Evolutionary conservation across 2,888 invertebrate genomes (phyloP).

Genomic region (Ceramica pisi): DNA sequence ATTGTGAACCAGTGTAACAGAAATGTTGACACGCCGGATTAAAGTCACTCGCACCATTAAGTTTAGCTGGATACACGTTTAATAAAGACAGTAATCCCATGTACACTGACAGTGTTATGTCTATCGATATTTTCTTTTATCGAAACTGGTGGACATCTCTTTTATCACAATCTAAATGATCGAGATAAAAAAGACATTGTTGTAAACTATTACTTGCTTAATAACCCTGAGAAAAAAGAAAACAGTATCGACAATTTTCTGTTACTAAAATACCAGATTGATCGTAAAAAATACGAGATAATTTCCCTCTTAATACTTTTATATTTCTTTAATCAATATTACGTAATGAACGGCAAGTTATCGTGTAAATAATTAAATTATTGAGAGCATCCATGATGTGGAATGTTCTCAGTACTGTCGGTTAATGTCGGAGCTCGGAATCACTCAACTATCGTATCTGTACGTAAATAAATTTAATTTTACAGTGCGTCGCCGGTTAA

Average conservation of each 20-base stretch:
- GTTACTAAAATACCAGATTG: slow-evolving; percentile 59
- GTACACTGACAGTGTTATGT: slow-evolving; percentile 55
- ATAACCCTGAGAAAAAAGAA: slow-evolving; percentile 40
- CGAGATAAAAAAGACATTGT: slow-evolving; percentile 50
- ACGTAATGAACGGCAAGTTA: slow-evolving; percentile 60
- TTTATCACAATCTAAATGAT: slow-evolving; percentile 38
- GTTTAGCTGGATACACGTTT: slow-evolving; percentile 63
- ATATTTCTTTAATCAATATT: slow-evolving; percentile 67
- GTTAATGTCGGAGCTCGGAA: slow-evolving; percentile 58
- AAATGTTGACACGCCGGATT: slow-evolving; percentile 62
- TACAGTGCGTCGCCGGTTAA: slow-evolving; percentile 80
- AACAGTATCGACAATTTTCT: slow-evolving; percentile 21
- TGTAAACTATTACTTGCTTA: slow-evolving; percentile 38
- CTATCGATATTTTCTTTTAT: slow-evolving; percentile 49
- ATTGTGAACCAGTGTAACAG: slow-evolving; percentile 38
- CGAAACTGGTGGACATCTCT: slow-evolving; percentile 36
- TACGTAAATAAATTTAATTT: slow-evolving; percentile 84
- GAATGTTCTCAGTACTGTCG: slow-evolving; percentile 67
- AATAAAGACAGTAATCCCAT: slow-evolving; percentile 60
- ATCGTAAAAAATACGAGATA: slow-evolving; percentile 68
- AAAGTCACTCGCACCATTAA: slow-evolving; percentile 64
- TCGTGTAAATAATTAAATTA: slow-evolving; percentile 78
- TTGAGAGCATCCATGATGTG: slow-evolving; percentile 66
- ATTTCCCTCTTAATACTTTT: slow-evolving; percentile 63
- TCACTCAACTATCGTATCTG: slow-evolving; percentile 73